phyloP scores from a whole-genome alignment of 1,140 invertebrate species.

The Pachyrhynchus sulphureomaculatus region DNA sequence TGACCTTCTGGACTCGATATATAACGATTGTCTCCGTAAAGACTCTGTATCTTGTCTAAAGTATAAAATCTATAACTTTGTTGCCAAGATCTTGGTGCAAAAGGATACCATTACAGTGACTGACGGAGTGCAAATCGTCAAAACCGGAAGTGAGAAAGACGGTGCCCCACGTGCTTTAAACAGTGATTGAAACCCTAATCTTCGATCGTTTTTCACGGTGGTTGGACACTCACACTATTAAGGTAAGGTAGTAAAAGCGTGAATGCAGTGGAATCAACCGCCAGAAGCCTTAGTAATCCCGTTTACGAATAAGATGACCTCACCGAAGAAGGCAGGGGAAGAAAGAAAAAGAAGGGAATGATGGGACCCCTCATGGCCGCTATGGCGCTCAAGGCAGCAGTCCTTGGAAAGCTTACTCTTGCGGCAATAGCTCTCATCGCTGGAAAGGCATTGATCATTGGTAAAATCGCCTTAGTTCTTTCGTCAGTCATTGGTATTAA shows the following conservation, averaged over 20 bases:
- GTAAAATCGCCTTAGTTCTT: conserved; percentile 79
- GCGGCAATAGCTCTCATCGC: conserved; percentile 80
- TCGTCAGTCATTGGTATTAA: conserved; percentile 80
- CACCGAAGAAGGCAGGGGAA: conserved; percentile 64
- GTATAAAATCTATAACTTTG: conserved; percentile 79
- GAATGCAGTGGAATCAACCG: conserved; percentile 73
- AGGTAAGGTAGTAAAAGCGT: conserved; percentile 81
- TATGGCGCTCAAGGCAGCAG: conserved; percentile 74
- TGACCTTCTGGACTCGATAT: conserved; percentile 72
- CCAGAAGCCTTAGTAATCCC: conserved; percentile 71
- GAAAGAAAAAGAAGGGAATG: conserved; percentile 81
- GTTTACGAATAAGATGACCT: conserved; percentile 61
- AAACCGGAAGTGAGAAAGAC: conserved; percentile 60
- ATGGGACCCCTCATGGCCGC: conserved; percentile 74
- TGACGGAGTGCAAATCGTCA: conserved; percentile 80
- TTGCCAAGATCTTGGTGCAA: conserved; percentile 76
- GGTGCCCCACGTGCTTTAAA: conserved; percentile 71
- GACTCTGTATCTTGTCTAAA: conserved; percentile 79
- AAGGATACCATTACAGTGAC: conserved; percentile 75
- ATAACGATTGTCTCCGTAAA: conserved; percentile 75
- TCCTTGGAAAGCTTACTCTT: conserved; percentile 72
- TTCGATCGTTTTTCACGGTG: conserved; percentile 69
- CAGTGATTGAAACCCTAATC: conserved; percentile 65
- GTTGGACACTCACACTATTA: conserved; percentile 74
- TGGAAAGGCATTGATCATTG: conserved; percentile 79